Evolutionary conservation across 1,140 invertebrate species (phyloP), one percentile per base, ranked within the genome.

Genomic region (Nixonia krombeini): DNA sequence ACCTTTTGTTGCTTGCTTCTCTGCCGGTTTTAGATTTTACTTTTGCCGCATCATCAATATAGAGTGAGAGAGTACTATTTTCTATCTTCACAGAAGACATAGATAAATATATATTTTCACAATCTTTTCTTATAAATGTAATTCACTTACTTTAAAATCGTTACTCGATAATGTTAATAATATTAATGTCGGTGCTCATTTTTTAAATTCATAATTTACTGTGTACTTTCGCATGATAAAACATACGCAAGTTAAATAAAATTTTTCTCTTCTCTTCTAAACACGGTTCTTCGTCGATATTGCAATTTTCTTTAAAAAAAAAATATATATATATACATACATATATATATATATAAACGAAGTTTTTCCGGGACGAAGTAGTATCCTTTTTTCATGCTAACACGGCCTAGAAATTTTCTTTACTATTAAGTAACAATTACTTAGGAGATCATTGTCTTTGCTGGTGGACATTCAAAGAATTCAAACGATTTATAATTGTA

Each of bases 41-140:
- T 68, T 59, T 74, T 78, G 75, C 69, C 63, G 79, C 78, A 80
- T 85, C 81, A 83, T 84, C 81, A 82, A 83, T 85, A 80, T 84
- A 84, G 76, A 84, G 81, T 83, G 80, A 84, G 78, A 84, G 82
- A 82, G 79, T 84, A 83, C 81, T 84, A 85, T 85, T 83, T 84
- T 82, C 79, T 82, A 87, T 87, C 87, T 88, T 88, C 87, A 87
- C 85, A 87, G 87, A 88, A 88, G 87, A 87, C 84, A 87, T 85
- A 85, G 84, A 85, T 85, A 86, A 86, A 85, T 85, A 86, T 85
- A 86, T 86, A 85, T 85, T 86, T 85, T 85, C 77, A 84, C 85
- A 85, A 83, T 86, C 81, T 84, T 85, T 83, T 70, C 83, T 85
- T 84, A 84, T 82, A 83, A 83, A 85, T 85, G 81, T 84, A 85